A percentile compares a stretch with the other conserved stretches of the same genome.
Evolutionary conservation across 2,888 invertebrate species (phyloP).

Genomic region (Chrysolina haemoptera): DNA sequence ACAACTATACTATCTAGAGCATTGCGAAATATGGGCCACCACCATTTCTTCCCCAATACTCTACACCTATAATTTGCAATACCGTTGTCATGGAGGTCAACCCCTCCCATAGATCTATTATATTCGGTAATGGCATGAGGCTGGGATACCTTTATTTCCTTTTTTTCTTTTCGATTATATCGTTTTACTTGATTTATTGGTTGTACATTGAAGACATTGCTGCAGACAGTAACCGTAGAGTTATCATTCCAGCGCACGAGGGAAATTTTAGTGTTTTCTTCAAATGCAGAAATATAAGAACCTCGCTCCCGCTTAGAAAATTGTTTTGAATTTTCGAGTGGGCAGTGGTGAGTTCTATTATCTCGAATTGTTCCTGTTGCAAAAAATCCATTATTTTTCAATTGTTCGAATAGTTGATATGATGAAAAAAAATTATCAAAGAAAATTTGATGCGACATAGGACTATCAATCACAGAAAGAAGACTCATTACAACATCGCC

Average conservation of each 20-base stretch:
- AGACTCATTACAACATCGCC: constrained; percentile 51
- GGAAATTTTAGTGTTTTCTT: no score
- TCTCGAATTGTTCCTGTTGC: constrained; percentile 23
- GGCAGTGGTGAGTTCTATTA: constrained; percentile 16
- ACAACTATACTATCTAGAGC: constrained; percentile 41
- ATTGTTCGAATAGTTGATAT: constrained; percentile 24
- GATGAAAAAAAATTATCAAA: constrained; percentile 46
- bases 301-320: constrained; percentile 14
- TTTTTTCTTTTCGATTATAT: constrained; percentile 37
- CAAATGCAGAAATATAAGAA: not conserved
- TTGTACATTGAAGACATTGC: constrained; percentile 32
- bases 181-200: constrained; percentile 35
- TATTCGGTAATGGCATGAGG: constrained; percentile 34
- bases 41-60: constrained; percentile 53
- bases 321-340: constrained; percentile 14
- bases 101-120: constrained; percentile 33
- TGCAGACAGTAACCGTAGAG: constrained; percentile 33
- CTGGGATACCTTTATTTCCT: constrained; percentile 25
- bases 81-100: constrained; percentile 32
- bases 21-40: constrained; percentile 54
- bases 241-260: constrained; percentile 35
- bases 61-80: constrained; percentile 51
- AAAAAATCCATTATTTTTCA: constrained; percentile 25
- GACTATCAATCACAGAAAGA: constrained; percentile 48
- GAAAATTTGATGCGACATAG: constrained; percentile 48